phyloP scores from a whole-genome alignment of 2,113 vertebrate species.

The Anguilla rostrata region DNA sequence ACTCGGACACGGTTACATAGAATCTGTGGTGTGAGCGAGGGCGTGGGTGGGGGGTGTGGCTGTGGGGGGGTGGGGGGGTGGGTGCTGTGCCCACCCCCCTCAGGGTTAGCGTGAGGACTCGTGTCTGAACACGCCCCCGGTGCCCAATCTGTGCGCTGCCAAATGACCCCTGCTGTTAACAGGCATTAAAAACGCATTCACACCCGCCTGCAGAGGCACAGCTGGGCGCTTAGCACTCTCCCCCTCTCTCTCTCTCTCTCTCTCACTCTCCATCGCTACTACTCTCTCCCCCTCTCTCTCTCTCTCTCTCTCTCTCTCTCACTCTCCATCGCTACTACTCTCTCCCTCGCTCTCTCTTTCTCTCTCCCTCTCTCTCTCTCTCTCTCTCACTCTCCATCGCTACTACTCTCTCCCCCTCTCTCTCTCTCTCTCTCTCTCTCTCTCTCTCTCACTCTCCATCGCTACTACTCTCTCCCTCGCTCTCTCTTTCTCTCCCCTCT shows the following conservation, averaged over 20 bases:
- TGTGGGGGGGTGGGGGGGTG: background rate
- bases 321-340: slow-evolving; percentile 31
- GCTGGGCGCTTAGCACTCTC: background rate
- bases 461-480: slow-evolving; percentile 26
- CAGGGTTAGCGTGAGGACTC: background rate
- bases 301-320: slow-evolving; percentile 17
- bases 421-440: too few species aligned
- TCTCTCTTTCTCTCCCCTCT: slow-evolving; percentile 30
- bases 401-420: too few species aligned
- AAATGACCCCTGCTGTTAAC: slow-evolving; percentile 5
- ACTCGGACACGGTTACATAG: background rate
- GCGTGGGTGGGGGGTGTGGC: too few species aligned
- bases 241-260: slow-evolving; percentile 15
- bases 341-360: too few species aligned
- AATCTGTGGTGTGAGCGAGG: background rate
- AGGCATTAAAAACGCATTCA: slow-evolving; percentile 16
- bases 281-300: slow-evolving; percentile 32
- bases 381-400: too few species aligned
- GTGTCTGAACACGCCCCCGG: background rate
- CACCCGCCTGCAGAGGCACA: background rate
- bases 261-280: too few species aligned
- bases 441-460: slow-evolving; percentile 17
- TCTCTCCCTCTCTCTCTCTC: too few species aligned
- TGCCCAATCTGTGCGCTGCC: background rate
- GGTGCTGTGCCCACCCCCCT: background rate